phyloP scores from a whole-genome alignment of 2,113 vertebrate species.

The Gallinago media region DNA sequence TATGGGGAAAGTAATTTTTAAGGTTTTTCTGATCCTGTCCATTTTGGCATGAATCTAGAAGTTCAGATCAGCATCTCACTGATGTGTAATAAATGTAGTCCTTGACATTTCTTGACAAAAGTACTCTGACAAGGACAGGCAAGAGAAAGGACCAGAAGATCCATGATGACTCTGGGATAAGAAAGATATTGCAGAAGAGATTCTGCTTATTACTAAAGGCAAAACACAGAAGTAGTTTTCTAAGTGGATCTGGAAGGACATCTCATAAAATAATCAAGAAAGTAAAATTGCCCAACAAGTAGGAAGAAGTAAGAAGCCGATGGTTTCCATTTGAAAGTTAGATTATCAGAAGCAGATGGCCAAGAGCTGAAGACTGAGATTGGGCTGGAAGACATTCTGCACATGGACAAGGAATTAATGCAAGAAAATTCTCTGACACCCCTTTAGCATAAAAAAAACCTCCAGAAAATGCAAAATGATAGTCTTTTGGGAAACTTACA shows the following conservation, averaged over 20 bases:
- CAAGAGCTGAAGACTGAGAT: not conserved
- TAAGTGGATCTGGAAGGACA: not conserved
- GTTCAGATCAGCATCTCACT: not conserved
- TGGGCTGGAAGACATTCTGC: not conserved
- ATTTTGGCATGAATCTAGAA: not conserved
- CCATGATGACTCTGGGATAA: not conserved
- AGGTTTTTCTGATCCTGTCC: not conserved
- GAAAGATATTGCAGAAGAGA: not conserved
- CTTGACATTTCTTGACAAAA: not conserved
- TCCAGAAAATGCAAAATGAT: not conserved
- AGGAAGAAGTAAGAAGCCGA: not conserved
- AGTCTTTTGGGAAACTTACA: not conserved
- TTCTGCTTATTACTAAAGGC: not conserved
- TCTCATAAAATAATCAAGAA: not conserved
- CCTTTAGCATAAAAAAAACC: accelerated
- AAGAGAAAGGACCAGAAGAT: not conserved
- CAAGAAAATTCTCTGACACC: not conserved
- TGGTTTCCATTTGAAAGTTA: not conserved
- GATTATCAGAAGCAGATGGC: slow-evolving; percentile 28
- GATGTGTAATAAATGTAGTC: not conserved
- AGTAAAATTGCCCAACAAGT: not conserved
- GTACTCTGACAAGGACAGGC: not conserved
- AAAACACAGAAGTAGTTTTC: not conserved
- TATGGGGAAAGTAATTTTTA: not conserved
- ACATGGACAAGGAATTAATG: not conserved